A percentile compares a stretch with the other conserved stretches of the same genome.
phyloP scores from a whole-genome alignment of 1,140 invertebrate genomes.

The Drosophila yakuba region DNA sequence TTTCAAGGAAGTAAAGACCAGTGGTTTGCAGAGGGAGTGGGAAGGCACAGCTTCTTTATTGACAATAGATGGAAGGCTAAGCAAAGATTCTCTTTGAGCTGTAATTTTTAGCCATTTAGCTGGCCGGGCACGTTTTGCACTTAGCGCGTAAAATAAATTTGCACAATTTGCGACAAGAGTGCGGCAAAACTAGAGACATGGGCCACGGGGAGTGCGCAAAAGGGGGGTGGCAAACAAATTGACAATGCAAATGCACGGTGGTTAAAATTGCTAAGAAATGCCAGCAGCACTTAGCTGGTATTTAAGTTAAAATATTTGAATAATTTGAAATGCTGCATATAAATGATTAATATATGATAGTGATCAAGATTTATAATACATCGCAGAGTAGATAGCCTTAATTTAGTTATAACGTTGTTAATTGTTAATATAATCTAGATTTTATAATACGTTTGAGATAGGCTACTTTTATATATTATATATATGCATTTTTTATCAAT shows the following conservation, averaged over 20 bases:
- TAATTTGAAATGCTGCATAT: no score
- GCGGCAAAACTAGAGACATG: constrained; percentile 30
- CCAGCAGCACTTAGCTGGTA: no score
- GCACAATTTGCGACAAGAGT: constrained; percentile 81
- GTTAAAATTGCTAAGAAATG: background rate
- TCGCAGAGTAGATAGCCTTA: no score
- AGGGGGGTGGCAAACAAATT: constrained; percentile 56
- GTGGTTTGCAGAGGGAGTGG: constrained; percentile 35
- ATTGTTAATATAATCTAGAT: no score
- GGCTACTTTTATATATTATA: no score
- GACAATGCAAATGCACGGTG: constrained; percentile 51
- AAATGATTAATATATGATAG: no score
- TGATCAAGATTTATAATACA: no score
- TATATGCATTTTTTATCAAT: no score
- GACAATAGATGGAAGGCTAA: constrained; percentile 61
- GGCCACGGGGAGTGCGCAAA: background rate
- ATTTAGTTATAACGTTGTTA: no score
- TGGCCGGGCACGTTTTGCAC: constrained; percentile 81
- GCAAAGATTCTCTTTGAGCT: constrained; percentile 49
- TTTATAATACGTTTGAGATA: no score
- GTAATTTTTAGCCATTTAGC: constrained; percentile 79
- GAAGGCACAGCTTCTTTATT: constrained; percentile 57
- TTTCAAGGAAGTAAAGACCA: constrained; percentile 46
- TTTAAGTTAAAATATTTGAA: no score
- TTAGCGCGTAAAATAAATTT: constrained; percentile 82